Evolutionary conservation across 2,797 vertebrate genomes (phyloP).

Genomic region (Lacerta agilis): DNA sequence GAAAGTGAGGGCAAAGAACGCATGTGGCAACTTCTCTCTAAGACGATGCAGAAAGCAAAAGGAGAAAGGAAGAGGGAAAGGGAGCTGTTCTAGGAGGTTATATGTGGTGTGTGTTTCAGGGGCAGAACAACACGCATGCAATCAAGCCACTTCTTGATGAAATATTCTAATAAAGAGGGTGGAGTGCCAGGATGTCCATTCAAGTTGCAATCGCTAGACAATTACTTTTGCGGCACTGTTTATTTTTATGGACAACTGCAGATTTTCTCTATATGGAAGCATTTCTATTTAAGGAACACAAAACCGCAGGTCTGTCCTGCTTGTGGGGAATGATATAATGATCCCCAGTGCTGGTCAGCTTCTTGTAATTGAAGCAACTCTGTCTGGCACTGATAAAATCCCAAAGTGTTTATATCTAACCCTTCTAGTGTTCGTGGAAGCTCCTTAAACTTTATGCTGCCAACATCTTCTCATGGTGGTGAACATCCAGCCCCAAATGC

Average conservation of each 20-base stretch:
- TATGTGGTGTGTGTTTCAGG: constrained; percentile 48
- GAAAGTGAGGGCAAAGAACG: constrained; percentile 73
- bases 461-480: neutral
- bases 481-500: neutral
- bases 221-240: constrained; percentile 27
- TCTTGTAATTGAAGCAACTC: neutral
- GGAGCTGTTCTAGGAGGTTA: neutral
- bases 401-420: neutral
- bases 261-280: neutral
- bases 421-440: neutral
- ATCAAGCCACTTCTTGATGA: constrained; percentile 19
- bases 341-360: neutral
- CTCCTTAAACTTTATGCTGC: neutral
- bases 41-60: constrained; percentile 42
- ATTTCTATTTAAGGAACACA: neutral
- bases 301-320: neutral
- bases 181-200: constrained; percentile 21
- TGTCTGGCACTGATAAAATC: neutral
- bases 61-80: constrained; percentile 7
- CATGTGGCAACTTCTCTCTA: constrained; percentile 61
- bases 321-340: neutral
- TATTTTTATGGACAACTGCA: constrained; percentile 15
- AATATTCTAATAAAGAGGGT: constrained; percentile 25
- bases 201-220: constrained; percentile 39
- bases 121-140: constrained; percentile 26